Evolutionary conservation across 2,888 invertebrate genomes (phyloP).

Genomic region (Cremastinae sp.): DNA sequence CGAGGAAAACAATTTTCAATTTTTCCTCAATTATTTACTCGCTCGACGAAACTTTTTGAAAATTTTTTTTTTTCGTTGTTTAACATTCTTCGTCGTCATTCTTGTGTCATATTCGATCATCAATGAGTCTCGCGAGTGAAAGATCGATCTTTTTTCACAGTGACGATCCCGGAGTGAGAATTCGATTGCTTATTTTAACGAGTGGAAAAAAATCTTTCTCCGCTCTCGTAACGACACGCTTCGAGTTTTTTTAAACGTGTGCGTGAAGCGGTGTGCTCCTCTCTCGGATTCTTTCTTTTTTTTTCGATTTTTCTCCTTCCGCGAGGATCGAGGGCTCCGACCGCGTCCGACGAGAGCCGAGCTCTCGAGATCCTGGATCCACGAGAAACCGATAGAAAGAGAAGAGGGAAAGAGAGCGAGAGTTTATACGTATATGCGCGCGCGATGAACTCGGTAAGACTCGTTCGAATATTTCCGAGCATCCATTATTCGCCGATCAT

Average conservation of each 20-base stretch:
- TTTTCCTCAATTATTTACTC: no score
- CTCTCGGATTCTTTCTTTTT: conserved; percentile 22
- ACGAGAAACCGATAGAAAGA: conserved; percentile 28
- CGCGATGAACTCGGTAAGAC: conserved; percentile 35
- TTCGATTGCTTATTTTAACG: no score
- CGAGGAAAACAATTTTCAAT: neutral
- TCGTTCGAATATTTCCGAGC: conserved; percentile 13
- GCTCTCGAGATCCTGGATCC: conserved; percentile 57
- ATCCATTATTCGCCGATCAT: conserved; percentile 14
- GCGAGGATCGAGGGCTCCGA: conserved; percentile 58
- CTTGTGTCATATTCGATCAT: neutral
- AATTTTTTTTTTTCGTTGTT: neutral
- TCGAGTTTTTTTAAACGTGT: conserved; percentile 10
- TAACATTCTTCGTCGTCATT: neutral
- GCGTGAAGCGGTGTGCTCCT: neutral
- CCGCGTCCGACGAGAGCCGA: conserved; percentile 57
- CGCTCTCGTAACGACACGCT: no score
- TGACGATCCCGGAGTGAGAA: no score
- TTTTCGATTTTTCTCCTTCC: no score
- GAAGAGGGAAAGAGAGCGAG: conserved; percentile 11
- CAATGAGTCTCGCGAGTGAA: conserved; percentile 16
- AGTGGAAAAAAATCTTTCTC: no score
- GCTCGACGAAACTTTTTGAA: neutral
- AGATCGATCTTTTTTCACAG: conserved; percentile 20
- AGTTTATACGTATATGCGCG: neutral